Evolutionary conservation across 1,140 invertebrate genomes (phyloP), one percentile per base, ranked within the genome.

Genomic region (Diachasmimorpha longicaudata): DNA sequence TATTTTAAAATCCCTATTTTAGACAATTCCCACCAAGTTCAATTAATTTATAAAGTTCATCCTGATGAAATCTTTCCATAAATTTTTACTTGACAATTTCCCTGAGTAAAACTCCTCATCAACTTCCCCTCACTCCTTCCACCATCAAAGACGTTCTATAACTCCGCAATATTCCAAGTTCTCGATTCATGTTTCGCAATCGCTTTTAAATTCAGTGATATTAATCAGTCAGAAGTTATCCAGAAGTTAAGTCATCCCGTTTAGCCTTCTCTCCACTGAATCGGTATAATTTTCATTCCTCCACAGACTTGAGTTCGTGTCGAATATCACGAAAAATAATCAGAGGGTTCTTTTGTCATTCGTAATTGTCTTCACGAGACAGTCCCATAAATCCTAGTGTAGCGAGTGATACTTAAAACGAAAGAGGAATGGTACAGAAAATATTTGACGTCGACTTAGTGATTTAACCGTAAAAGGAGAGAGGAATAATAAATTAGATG

Each of bases 401-500:
- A 63, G 58, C 48, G 19, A 55, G 19, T 55, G 19, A 55, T 19
- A 55, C 9, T 55, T 16, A 16, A 19, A 55, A 21, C 14, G 39
- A 42, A 42, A 19, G 9, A 52, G 14, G 16, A n/a, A 52, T n/a
- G 16, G 31, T 19, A 19, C 48, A 52, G 14, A 52, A 25, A 16
- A 63, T 63, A 63, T 31, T 63, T 25, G 58, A 63, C 23, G 58
- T 63, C 19, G 58, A 23, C 58, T 21, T 63, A 63, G 58, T 5
- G 19, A 63, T 25, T 58, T 68, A 66, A 42, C 23, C 16, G n/a
- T 21, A 48, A 37, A 74, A 66, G 23, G n/a, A 46, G 44, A 67
- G 44, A 67, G n/a, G 44, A 72, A 19, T 42, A 39, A 72, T 13
- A 13, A 73, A 73, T 73, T 63, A 63, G 52, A 73, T 73, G 4